A percentile compares a stretch with the other conserved stretches of the same genome.
Evolutionary conservation across 2,797 vertebrate genomes (phyloP).

Genomic region (Myotis planiceps): DNA sequence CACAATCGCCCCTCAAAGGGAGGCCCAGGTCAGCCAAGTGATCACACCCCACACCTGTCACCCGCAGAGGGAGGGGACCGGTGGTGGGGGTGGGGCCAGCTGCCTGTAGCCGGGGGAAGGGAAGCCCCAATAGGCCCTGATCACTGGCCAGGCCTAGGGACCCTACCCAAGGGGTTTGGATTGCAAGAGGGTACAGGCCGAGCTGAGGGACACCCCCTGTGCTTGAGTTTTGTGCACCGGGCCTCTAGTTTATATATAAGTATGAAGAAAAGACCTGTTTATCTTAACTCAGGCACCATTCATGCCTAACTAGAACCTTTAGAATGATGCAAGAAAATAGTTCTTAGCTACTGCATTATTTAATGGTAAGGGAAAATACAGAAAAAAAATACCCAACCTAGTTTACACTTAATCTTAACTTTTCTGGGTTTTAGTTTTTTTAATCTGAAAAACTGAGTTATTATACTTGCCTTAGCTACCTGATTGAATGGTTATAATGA

Average conservation of each 20-base stretch:
- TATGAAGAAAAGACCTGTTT: background rate
- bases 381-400: background rate
- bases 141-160: too few species aligned
- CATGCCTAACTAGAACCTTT: background rate
- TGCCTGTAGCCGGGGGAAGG: too few species aligned
- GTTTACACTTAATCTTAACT: background rate
- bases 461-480: background rate
- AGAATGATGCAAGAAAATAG: background rate
- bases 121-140: too few species aligned
- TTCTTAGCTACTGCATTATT: constrained; percentile 3
- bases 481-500: background rate
- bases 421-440: background rate
- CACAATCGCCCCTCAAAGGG: too few species aligned
- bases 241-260: background rate
- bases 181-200: too few species aligned
- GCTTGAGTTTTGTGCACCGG: too few species aligned
- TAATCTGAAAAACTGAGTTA: background rate
- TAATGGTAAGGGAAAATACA: background rate
- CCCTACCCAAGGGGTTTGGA: too few species aligned
- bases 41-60: too few species aligned
- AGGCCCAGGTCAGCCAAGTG: too few species aligned
- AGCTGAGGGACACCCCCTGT: too few species aligned
- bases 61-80: too few species aligned
- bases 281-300: background rate
- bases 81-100: too few species aligned